Evolutionary conservation across 2,113 vertebrate genomes (phyloP), one percentile per base, ranked within the genome.

Genomic region (Onychostruthus taczanowskii): DNA sequence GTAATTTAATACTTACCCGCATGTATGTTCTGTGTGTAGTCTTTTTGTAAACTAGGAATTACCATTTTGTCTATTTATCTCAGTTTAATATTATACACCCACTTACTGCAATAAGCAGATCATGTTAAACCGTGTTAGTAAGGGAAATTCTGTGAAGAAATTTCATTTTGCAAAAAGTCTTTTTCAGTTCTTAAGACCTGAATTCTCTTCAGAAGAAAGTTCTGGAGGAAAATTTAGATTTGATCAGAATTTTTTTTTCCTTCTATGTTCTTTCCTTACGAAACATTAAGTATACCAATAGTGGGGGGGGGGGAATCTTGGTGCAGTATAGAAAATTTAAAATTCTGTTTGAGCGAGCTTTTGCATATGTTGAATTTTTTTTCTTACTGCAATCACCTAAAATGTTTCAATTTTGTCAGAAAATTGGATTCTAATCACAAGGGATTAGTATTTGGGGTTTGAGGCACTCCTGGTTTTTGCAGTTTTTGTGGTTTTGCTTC

Each of bases 381-480:
- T 20, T 53, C 41, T 41, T 10, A 12, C 9, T 21, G 53, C 10
- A 47, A 6, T 26, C 8, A 19, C 14, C 13, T 9, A 58, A 56
- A 58, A 20, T 64, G 2, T 30, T 47, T 28, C 15, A 19, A 2
- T 67, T 84, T 1, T 39, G 15, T 59, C 23, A 79, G 19, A 53
- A 87, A 37, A 41, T 39, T 1, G 4, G 23, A 7, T 59, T 55
- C 7, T 49, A 24, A 31, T 30, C 12, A 16, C 3, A 62, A 37
- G 8, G 13, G 11, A 16, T 37, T 49, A 19, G 3, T 50, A 37
- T 22, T 30, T 84, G 13, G 1, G 1, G 13, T 74, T 31, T 39
- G 27, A 30, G 19, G 4, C 0, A 0, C 27, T 73, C 2, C 0
- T 37, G 13, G n/a, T 46, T 33, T 2, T 8, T 43, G 19, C 30